A percentile compares a stretch with the other conserved stretches of the same genome.
Conservation (phyloP, 2,113 vertebrate species). For the Loxodonta africana region DNA sequence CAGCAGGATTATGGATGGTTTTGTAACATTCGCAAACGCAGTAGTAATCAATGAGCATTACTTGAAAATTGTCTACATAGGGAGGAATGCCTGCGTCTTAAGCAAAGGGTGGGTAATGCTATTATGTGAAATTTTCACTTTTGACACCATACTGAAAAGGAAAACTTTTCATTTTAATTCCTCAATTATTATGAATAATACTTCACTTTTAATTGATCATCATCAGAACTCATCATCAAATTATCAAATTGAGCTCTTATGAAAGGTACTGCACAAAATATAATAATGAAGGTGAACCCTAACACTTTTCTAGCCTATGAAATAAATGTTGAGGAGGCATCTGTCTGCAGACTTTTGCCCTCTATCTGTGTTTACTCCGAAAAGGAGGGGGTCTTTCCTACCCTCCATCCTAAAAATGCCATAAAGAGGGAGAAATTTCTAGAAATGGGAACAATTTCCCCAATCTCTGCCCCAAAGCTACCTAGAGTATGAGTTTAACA, state of each 20-base stretch:
- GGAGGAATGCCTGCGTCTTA: not conserved
- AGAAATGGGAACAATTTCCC: not conserved
- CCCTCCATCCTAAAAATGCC: slow-evolving; percentile 28
- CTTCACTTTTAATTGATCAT: slow-evolving; percentile 67
- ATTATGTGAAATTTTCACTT: slow-evolving; percentile 52
- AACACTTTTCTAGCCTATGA: not conserved
- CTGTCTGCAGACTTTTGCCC: not conserved
- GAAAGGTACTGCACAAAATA: not conserved
- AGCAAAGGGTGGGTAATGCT: not conserved
- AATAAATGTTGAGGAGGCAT: not conserved
- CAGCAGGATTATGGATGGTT: not conserved
- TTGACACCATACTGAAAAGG: slow-evolving; percentile 18
- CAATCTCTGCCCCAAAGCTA: not conserved
- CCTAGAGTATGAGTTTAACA: not conserved
- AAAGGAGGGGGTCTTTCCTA: not conserved
- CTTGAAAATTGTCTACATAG: slow-evolving; percentile 26
- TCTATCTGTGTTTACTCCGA: not conserved
- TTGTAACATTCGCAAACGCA: slow-evolving; percentile 28
- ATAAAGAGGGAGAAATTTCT: not conserved
- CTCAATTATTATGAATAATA: slow-evolving; percentile 53
- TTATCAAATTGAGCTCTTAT: slow-evolving; percentile 19
- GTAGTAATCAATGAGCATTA: not conserved
- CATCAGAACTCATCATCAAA: slow-evolving; percentile 46
- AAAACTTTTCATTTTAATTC: slow-evolving; percentile 36
- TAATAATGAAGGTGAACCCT: slow-evolving; percentile 17